A percentile compares a stretch with the other conserved stretches of the same genome.
phyloP scores from a whole-genome alignment of 2,888 invertebrate species.

The Callimorpha dominula region DNA sequence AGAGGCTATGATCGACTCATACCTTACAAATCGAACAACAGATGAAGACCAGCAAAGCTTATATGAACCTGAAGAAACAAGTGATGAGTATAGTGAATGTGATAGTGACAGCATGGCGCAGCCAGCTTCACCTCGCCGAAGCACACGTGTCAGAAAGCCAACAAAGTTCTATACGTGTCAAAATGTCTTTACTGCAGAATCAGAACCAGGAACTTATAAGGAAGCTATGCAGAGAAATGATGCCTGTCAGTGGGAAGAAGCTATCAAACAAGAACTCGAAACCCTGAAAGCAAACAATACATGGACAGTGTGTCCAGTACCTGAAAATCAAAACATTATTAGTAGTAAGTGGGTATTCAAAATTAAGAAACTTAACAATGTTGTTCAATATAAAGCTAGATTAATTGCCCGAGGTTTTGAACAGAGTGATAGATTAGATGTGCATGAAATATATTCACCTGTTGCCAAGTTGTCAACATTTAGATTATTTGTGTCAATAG shows the following conservation, averaged over 20 bases:
- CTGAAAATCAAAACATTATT: not conserved
- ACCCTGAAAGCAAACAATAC: conserved; percentile 2
- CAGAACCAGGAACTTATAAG: conserved; percentile 31
- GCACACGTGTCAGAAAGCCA: too few species aligned
- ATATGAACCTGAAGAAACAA: too few species aligned
- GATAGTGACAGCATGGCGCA: too few species aligned
- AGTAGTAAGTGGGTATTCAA: conserved; percentile 43
- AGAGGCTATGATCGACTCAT: too few species aligned
- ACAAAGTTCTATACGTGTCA: conserved; percentile 14
- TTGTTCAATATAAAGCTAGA: conserved; percentile 4
- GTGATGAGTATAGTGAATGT: too few species aligned
- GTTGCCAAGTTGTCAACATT: too few species aligned
- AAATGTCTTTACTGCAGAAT: not conserved
- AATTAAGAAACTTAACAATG: conserved; percentile 28
- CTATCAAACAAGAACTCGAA: conserved; percentile 37
- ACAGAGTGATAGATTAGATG: not conserved
- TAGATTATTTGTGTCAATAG: too few species aligned
- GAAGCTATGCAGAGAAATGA: conserved; percentile 38
- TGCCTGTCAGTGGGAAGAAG: conserved; percentile 35
- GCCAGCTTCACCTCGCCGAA: too few species aligned
- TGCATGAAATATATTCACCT: not conserved
- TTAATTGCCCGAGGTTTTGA: conserved; percentile 1
- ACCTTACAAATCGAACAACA: too few species aligned
- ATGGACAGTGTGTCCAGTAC: not conserved
- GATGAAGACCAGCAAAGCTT: too few species aligned